Percentiles rank a stretch among this genome's conserved stretches.
Evolutionary conservation across 2,797 vertebrate genomes (phyloP).

Genomic region (Pseudochaenichthys georgianus): DNA sequence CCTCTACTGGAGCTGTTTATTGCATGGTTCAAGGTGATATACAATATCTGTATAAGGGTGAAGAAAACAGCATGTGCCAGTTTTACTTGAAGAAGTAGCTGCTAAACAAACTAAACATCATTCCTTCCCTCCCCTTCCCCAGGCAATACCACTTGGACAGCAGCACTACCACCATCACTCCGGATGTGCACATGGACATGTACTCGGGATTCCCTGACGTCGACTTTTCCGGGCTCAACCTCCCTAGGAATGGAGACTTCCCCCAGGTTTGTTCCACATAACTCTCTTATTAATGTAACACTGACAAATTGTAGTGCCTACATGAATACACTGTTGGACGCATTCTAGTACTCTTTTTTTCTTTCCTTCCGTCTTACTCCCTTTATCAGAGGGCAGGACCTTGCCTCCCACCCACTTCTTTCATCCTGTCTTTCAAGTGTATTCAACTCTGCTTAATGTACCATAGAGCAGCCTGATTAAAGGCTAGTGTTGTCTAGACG

Average conservation of each 20-base stretch:
- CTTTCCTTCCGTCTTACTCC: constrained; percentile 3
- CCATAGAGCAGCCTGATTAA: constrained; percentile 60
- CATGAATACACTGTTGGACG: background rate
- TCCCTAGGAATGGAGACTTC: constrained; percentile 87
- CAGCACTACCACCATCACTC: constrained; percentile 75
- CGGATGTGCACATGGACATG: constrained; percentile 83
- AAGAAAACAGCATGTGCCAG: constrained; percentile 4
- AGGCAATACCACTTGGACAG: constrained; percentile 85
- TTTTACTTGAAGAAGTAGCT: background rate
- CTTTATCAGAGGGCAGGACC: constrained; percentile 26
- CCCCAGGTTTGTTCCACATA: constrained; percentile 84
- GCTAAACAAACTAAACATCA: constrained; percentile 23
- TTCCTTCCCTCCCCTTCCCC: constrained; percentile 7
- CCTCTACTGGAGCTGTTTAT: background rate
- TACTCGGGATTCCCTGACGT: constrained; percentile 81
- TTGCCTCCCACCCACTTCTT: constrained; percentile 39
- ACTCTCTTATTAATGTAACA: background rate
- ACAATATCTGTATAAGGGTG: background rate
- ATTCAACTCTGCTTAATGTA: constrained; percentile 49
- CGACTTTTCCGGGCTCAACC: constrained; percentile 81
- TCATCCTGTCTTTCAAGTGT: constrained; percentile 56
- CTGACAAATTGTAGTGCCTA: background rate
- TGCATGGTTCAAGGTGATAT: background rate
- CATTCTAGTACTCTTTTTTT: background rate
- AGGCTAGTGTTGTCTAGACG: constrained; percentile 70